Base-by-base conservation (phyloP, 2,888 invertebrate genomes). In the Trichogramma evanescens region DNA sequence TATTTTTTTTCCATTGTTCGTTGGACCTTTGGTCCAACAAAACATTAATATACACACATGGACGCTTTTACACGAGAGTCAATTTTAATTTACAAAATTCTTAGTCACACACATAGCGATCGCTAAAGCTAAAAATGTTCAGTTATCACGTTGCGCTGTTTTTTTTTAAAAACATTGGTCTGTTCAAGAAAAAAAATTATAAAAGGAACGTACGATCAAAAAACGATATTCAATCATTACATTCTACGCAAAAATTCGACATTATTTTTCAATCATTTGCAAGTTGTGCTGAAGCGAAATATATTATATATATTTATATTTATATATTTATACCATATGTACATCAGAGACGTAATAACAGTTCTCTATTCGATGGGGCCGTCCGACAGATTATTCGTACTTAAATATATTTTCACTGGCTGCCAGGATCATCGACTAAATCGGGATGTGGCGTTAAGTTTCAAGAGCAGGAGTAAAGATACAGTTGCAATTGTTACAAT, bases 401-500 rank as follows among this genome's bases (percentile, higher is more conserved):
- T 69, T 70, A 69, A 70, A 67, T 68, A 70, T 69, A 70, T 70
- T 69, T 71, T 71, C 70, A 72, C 74, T 74, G 74, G 74, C 73
- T 74, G 71, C 70, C 70, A 69, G 70, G 68, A 70, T 74, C 26
- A 26, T 26, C 68, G 68, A 70, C 70, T 61, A 63, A 42, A 58
- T 62, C 59, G 61, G 66, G 59, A 63, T 61, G 66, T 63, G 67
- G 66, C 66, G 63, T 65, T 63, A 65, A 62, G 63, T 60, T 62
- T 66, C 67, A 63, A 67, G 69, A 67, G 67, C 66, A 62, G 66
- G 65, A 69, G 66, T 69, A 68, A 69, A 70, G 73, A 74, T 73
- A 74, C 70, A 72, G 72, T 76, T 76, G 75, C 73, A 73, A 73
- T 76, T 74, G 75, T 76, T 75, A 76, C 73, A 77, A 74, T 75